Evolutionary conservation across 2,113 vertebrate species (phyloP), one percentile per base, ranked within the genome.

Genomic region (Syngnathoides biaculeatus): DNA sequence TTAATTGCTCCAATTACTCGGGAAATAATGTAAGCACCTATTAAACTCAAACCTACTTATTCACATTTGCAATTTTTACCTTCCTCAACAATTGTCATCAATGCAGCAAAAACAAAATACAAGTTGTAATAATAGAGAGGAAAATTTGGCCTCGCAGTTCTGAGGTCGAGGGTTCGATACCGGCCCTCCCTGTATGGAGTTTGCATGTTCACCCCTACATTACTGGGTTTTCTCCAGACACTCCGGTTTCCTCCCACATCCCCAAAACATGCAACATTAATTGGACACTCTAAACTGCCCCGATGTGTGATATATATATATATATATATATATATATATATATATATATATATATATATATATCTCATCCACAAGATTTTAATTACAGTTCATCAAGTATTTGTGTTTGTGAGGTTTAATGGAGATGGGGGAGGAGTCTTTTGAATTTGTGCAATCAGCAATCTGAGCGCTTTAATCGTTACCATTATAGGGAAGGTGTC

Each of bases 401-500:
- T 13, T 27, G 38, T 17, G 64, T 15, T 13, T 27, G 38, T 17
- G 64, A 76, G 35, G 72, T 55, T 56, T 40, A 39, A 38, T 12
- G 4, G 64, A 19, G 63, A 68, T 58, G 53, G 52, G 22, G 52
- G 40, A 10, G 22, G 64, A 77, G 72, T 83, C 68, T 66, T 75
- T 77, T 76, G 79, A 81, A 83, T 75, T 67, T 20, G 39, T 58
- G 72, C 80, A 72, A 73, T 7, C 64, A 73, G 76, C 79, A 71
- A 67, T n/a, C 75, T 68, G 52, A 72, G 83, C 72, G 85, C 81
- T 87, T 82, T 69, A 87, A 86, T 89, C 87, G 88, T 89, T 89
- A 85, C 85, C 90, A 90, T 89, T 91, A 91, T 86, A 79, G 86
- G 81, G 85, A 88, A 89, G 85, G 84, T 85, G 86, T 91, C 86